Base-by-base conservation (phyloP, 2,113 vertebrate genomes). In the Dolichotis patagonum region DNA sequence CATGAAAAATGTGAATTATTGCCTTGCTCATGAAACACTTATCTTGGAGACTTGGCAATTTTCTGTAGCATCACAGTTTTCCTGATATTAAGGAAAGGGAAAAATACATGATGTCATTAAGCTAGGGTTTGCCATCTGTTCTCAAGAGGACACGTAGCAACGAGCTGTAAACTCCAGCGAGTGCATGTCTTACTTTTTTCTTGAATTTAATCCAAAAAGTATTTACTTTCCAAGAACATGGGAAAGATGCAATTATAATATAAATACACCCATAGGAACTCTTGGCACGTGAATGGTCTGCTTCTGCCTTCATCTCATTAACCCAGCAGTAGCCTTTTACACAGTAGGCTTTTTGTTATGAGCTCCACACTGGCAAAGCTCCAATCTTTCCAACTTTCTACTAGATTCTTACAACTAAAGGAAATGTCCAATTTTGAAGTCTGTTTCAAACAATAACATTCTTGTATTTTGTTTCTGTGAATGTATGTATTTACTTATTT, bases 11-110 rank as follows among this genome's bases (percentile, higher is more conserved):
- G 16, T 88, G 30, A 73, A n/a, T 84, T 65, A 8, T 73, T 43
- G 71, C 22, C 32, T 88, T 69, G 6, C 20, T 10, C 91, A 58
- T 30, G n/a, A 93, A 96, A 71, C 26, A 95, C 56, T 88, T 90
- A 24, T 17, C 20, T 84, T 52, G 16, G 52, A 17, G 24, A 77
- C 49, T 71, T 54, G 75, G 52, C 11, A 91, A 86, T 49, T 81
- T 22, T 30, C 14, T 77, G 5, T 43, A 69, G 17, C 3, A 2
- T 75, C 46, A 14, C 38, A 35, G 1, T 38, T 88, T 24, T 38
- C 17, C 60, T n/a, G 63, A 2, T 43, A 30, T 89, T 17, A 69
- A 87, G 12, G 35, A n/a, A 67, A 43, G 28, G 56, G 28, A 69
- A n/a, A 87, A 78, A 52, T 80, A 16, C 1, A 49, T 56, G 73